Base-by-base conservation (phyloP, 2,113 vertebrate genomes). In the Stegostoma tigrinum region DNA sequence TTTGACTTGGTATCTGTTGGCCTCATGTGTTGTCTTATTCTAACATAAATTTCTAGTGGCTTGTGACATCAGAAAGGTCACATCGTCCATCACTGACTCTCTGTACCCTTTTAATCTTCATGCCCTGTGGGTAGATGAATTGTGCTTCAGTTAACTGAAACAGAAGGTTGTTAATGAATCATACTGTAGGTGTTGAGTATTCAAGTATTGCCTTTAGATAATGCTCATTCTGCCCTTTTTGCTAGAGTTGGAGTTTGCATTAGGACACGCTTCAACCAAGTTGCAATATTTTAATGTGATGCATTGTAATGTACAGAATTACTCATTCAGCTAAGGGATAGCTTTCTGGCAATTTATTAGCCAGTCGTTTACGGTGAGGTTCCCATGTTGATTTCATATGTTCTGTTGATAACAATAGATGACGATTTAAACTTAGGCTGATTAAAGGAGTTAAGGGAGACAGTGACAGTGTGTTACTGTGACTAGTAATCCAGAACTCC, bases 21-120 rank as follows among this genome's bases (percentile, higher is more conserved):
- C 38, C n/a, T 0, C 19, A 12, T 83, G 80, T 83, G 42, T 83
- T 42, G 38, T n/a, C 38, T 38, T 19, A 17, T 42, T 45, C 38
- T 21, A 90, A 52, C 87, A 90, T 30, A 90, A 90, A 90, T 90
- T 90, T 12, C 87, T 34, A 64, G 48, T 90, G 48, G 55, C 87
- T 89, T 61, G 52, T 45, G 80, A 90, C 87, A 52, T 15, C 24
- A 52, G 42, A 90, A 90, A 90, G 87, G 87, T 90, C 87, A 90
- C 24, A 34, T 61, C 23, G 55, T 90, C 87, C 87, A 90, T 90
- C 87, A 90, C 52, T 34, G 55, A 52, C 27, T 90, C 52, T 30
- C 10, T 5, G 0, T 90, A 61, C 52, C 87, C 87, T 90, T 61
- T 90, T 30, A 52, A 42, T 83, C 80, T 34, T 34, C 52, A 19